Conservation (phyloP, 2,113 vertebrate genomes). For the Kryptolebias marmoratus region DNA sequence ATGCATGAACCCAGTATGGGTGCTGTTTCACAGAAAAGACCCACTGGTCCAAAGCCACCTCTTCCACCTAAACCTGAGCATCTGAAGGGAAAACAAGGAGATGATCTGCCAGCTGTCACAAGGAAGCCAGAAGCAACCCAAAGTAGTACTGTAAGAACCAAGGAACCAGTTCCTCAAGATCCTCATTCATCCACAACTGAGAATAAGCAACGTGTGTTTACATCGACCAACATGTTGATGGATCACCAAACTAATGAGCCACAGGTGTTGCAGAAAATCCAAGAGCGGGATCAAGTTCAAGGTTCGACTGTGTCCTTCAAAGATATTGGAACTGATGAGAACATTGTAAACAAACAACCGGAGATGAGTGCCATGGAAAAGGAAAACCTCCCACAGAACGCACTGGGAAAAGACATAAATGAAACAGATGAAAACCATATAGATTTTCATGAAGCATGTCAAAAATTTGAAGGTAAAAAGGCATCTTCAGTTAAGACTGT, state of each 20-base stretch:
- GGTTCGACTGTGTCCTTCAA: background rate
- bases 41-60: constrained; percentile 67
- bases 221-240: constrained; percentile 6
- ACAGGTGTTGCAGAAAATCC: constrained; percentile 4
- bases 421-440: constrained; percentile 49
- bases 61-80: constrained; percentile 79
- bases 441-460: constrained; percentile 57
- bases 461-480: constrained; percentile 69
- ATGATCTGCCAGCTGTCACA: constrained; percentile 75
- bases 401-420: constrained; percentile 5
- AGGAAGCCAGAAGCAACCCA: constrained; percentile 51
- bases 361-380: constrained; percentile 9
- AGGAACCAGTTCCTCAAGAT: constrained; percentile 24
- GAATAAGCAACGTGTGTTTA: constrained; percentile 1
- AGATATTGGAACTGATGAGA: background rate
- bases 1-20: background rate
- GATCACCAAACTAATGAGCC: constrained; percentile 11
- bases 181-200: constrained; percentile 29
- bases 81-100: constrained; percentile 66
- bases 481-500: constrained; percentile 31
- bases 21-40: constrained; percentile 38
- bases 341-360: background rate
- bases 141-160: constrained; percentile 29
- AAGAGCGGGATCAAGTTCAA: constrained; percentile 15
- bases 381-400: constrained; percentile 16